phyloP scores from a whole-genome alignment of 2,113 vertebrate species.

The Entomyzon cyanotis region DNA sequence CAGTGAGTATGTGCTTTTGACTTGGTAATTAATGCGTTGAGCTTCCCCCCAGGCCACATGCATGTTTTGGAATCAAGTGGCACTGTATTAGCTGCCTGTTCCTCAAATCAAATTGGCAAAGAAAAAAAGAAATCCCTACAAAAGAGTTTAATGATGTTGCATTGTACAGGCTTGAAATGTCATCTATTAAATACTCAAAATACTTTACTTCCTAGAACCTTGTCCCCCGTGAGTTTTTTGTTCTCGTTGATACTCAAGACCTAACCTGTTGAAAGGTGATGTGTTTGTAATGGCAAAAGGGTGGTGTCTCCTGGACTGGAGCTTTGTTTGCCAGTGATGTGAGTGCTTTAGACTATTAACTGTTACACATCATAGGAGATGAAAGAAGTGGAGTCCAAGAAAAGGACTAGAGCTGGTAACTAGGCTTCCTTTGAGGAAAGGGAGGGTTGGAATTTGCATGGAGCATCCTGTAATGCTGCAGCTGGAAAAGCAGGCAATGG shows the following conservation, averaged over 20 bases:
- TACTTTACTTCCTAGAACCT: neutral
- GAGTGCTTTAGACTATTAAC: fast-evolving
- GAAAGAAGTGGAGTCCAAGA: neutral
- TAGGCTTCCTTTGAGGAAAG: neutral
- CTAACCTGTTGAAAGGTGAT: neutral
- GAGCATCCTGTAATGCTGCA: fast-evolving
- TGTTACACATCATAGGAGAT: fast-evolving
- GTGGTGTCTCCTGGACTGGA: neutral
- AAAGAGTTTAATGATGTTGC: neutral
- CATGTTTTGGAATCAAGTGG: neutral
- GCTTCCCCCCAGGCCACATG: neutral
- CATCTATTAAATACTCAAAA: constrained; percentile 19
- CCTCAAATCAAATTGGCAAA: neutral
- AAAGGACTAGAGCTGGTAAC: fast-evolving
- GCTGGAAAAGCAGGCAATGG: fast-evolving
- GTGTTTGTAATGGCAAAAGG: neutral
- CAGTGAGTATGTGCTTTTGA: constrained; percentile 1
- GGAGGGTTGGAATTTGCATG: neutral
- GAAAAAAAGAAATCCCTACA: neutral
- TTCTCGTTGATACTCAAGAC: fast-evolving
- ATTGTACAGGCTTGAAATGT: constrained; percentile 35
- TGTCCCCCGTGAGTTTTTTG: constrained; percentile 5
- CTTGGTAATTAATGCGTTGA: neutral
- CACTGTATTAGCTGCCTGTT: neutral
- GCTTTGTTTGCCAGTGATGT: neutral